Evolutionary conservation across 1,140 invertebrate genomes (phyloP), one percentile per base, ranked within the genome.

Genomic region (Pantala flavescens): DNA sequence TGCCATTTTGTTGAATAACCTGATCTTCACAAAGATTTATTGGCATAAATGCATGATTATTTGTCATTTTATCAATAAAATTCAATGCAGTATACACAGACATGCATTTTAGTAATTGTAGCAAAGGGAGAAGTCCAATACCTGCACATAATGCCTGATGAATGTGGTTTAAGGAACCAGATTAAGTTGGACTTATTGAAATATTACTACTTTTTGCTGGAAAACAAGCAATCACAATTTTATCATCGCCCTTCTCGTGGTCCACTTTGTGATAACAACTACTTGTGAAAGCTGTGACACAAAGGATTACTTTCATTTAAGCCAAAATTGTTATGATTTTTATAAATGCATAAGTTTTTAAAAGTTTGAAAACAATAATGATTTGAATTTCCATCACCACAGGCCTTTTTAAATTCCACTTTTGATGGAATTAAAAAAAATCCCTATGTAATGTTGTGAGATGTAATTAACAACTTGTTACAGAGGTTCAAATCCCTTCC

Each of bases 301-400:
- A 28, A 72, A 72, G 24, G 71, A 28, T 72, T 24, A 72, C 42
- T 72, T 72, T 28, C 23, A 72, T 72, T 28, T 72, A 72, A 72
- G 23, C 71, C 71, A 72, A 42, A 72, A 72, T 72, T 36, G 24
- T 24, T 72, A 72, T 28, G 71, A 72, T 72, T 42, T 72, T 72
- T 72, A 24, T 72, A 71, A 71, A 36, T 72, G 11, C 71, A 72
- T 72, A 23, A 28, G 10, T 72, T 72, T 72, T 24, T 72, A 36
- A 23, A 71, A 36, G 23, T 71, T 24, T 72, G n/a, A 16, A 63
- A 63, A 63, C 49, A 63, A 63, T 63, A 63, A 63, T 63, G 12
- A 63, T 63, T 63, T 63, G n/a, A 63, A 63, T 63, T 63, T 36
- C 12, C 49, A 63, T 63, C 49, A 63, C 49, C 49, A 19, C 49